phyloP scores from a whole-genome alignment of 2,888 invertebrate genomes.

The Zaprionus obscuricornis region DNA sequence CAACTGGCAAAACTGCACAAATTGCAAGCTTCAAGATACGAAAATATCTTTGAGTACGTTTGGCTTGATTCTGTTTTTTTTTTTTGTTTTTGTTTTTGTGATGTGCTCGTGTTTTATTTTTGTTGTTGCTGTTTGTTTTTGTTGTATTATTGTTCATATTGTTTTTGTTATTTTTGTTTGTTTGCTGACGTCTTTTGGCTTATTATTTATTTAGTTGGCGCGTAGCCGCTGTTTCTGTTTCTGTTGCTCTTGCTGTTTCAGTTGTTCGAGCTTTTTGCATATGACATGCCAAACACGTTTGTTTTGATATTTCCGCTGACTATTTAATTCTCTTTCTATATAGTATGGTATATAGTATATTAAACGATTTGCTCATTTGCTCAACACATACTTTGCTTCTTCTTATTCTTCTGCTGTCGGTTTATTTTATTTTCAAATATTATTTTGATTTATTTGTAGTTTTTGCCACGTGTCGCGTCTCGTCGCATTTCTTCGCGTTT shows the following conservation, averaged over 20 bases:
- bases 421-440: conserved; percentile 18
- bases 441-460: conserved; percentile 13
- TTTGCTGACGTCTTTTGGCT: conserved; percentile 47
- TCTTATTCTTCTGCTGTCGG: conserved; percentile 19
- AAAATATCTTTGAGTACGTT: conserved; percentile 55
- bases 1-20: conserved; percentile 29
- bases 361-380: conserved; percentile 21
- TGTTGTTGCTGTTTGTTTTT: conserved; percentile 19
- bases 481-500: conserved; percentile 65
- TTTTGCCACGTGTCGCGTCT: conserved; percentile 48
- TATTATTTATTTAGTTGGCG: conserved; percentile 61
- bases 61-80: conserved; percentile 32
- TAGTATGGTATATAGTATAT: no score
- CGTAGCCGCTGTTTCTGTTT: conserved; percentile 28
- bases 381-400: conserved; percentile 58
- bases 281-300: conserved; percentile 63
- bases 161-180: conserved; percentile 17
- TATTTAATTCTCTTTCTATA: conserved; percentile 52
- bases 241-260: neutral
- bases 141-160: no score
- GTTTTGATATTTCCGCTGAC: conserved; percentile 63
- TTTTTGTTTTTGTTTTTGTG: conserved; percentile 18
- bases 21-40: conserved; percentile 54
- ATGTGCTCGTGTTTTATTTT: conserved; percentile 22
- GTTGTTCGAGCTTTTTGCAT: conserved; percentile 24